Base-by-base conservation (phyloP, 1,140 invertebrate genomes). In the Parasteatoda tepidariorum region DNA sequence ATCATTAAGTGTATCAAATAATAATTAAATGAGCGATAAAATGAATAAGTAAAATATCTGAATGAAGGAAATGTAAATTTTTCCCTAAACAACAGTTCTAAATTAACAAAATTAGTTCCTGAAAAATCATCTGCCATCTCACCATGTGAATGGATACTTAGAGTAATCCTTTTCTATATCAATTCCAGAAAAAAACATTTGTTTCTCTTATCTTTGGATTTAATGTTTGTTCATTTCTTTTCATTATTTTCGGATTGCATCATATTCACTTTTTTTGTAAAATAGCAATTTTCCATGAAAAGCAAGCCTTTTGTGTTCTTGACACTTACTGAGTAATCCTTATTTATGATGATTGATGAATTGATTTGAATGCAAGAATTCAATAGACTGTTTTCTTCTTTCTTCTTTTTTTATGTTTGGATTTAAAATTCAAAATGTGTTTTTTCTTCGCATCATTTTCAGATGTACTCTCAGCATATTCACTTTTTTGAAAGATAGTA, bases 261-360 rank as follows among this genome's bases (percentile, higher is more conserved):
- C 41, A 55, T 28, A 48, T 5, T 83, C 34, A 3, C 33, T 33
- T 33, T 33, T n/a, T 66, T 24, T 38, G n/a, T 0, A 62, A 41
- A 3, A 34, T 0, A n/a, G 41, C 7, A 4, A 57, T 24, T 4
- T 48, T 64, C 26, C 41, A 30, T 0, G 66, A 38, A 2, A 24
- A 55, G 30, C 41, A 26, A 11, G 34, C 68, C 66, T 83, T 83
- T 0, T 68, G 73, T 34, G 74, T 57, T 66, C 66, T 83, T 18
- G 57, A 83, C 61, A 57, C 62, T 83, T 18, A 83, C 68, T 5
- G 68, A 83, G 64, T 74, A 74, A n/a, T 70, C 68, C 9, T 67
- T 30, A 4, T 71, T 66, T 31, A 74, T 38, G 18, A 2, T n/a
- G n/a, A n/a, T n/a, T n/a, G n/a, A 68, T 24, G 2, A 24, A 59